Evolutionary conservation across 2,797 vertebrate species (phyloP), one percentile per base, ranked within the genome.

Genomic region (Scyliorhinus canicula): DNA sequence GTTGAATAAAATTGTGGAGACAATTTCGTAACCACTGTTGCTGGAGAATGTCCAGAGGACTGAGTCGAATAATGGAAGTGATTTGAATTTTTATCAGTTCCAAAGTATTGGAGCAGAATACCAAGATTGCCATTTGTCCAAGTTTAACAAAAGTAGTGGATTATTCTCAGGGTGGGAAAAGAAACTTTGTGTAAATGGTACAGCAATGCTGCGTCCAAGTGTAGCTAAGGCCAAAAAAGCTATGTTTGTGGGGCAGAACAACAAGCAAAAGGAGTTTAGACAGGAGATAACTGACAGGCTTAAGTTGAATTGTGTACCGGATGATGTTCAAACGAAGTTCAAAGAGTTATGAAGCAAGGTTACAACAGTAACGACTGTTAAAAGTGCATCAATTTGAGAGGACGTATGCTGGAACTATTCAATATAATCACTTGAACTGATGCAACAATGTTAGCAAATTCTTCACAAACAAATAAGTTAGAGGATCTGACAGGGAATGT

Each of bases 1-100:
- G 88, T 65, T 65, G 88, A 65, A 91, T 65, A 21, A 91, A 91
- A 91, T 16, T 63, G 57, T 44, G 65, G 57, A 57, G 21, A 65
- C 88, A 47, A 91, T 91, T 91, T 65, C 65, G n/a, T 65, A 91
- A 26, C n/a, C 57, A 91, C 88, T 63, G 88, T 65, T 65, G 24
- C 57, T 63, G 88, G 60, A 65, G 60, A 91, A 65, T 63, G 60
- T 91, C 57, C 88, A 40, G 21, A 91, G 88, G 44, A 91, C 88
- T 28, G 9, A 7, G 8, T 65, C 88, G 9, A 91, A 91, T 91
- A 91, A 65, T 65, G 24, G 55, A 91, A 44, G 40, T 44, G 60
- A 91, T 91, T 65, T 65, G n/a, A 65, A 65, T 91, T 91, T 91
- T 28, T 65, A 65, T 91, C 24, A 65, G 88, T 50, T 40, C n/a